A percentile compares a stretch with the other conserved stretches of the same genome.
These are phyloP conservation scores for Alca torda DNA, from an alignment of 2,797 vertebrate genomes.

Conservation along the genomic window DNA sequence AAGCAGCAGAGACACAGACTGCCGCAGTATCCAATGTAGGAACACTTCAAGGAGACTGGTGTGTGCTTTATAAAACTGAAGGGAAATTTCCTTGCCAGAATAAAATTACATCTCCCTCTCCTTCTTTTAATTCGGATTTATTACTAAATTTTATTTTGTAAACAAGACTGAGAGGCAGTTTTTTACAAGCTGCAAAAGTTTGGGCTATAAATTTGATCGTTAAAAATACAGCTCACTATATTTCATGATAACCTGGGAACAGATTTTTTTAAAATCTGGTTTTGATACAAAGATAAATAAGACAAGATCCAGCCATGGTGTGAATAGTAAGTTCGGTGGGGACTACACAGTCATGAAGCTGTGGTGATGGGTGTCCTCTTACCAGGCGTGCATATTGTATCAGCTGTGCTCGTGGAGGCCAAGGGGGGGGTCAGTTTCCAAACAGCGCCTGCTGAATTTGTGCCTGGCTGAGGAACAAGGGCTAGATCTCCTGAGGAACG, in stretches of 20 bases:
- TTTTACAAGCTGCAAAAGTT: not conserved
- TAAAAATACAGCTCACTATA: not conserved
- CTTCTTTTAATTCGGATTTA: not conserved
- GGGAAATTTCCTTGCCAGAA: not conserved
- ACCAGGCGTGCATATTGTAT: not conserved
- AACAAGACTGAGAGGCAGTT: not conserved
- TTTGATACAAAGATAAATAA: not conserved
- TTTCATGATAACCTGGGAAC: not conserved
- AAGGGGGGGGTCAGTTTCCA: not conserved
- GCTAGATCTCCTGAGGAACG: not conserved
- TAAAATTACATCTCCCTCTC: not conserved
- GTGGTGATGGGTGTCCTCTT: not conserved
- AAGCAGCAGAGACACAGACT: not conserved
- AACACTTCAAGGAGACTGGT: slow-evolving; percentile 22
- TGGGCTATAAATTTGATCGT: not conserved
- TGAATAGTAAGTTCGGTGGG: not conserved
- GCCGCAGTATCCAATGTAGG: not conserved
- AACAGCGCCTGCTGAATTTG: not conserved
- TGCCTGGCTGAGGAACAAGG: not conserved
- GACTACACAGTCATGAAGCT: not conserved
- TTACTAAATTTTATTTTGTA: not conserved
- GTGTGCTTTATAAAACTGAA: not conserved
- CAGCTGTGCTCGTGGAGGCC: not conserved
- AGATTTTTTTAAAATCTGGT: not conserved
- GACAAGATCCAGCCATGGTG: not conserved